Evolutionary conservation across 2,797 vertebrate genomes (phyloP), one percentile per base, ranked within the genome.

Genomic region (Phrynocephalus forsythii): DNA sequence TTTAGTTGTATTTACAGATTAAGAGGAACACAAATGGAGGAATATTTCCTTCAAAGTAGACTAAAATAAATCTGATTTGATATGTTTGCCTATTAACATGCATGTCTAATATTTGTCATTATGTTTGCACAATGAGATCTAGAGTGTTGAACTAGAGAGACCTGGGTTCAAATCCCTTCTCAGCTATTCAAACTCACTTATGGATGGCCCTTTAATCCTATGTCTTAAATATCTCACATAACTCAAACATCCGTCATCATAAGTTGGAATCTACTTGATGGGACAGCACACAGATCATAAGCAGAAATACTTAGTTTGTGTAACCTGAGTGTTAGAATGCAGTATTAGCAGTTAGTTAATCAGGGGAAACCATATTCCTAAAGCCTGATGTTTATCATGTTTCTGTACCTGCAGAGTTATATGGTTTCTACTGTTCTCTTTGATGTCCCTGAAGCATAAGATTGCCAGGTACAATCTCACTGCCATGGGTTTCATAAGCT

Each of bases 401-500:
- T 52, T 52, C 11, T 52, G 8, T 52, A 52, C 50, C 50, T 52
- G 50, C 50, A 52, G 50, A 52, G 6, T 7, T 52, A 52, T 52
- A 52, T 52, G 50, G 50, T 52, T 52, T 52, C 10, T 10, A 52
- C 50, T 52, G 50, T 56, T 56, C 6, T 56, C 9, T 56, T 56
- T 79, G 75, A 52, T 68, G n/a, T 71, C 63, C 20, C n/a, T 79
- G 76, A 13, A 28, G 48, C 81, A 88, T 89, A 90, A 67, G 72
- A 30, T 33, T 91, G 84, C 73, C 84, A 88, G 82, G 88, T 87
- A 79, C 81, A 86, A 3, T 60, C 90, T 93, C 89, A 73, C 20
- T 71, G 30, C 18, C 48, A 79, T 56, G 38, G 68, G 44, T 72
- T 86, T 20, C 22, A 48, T 84, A 56, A 86, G 13, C 75, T 79